phyloP scores from a whole-genome alignment of 2,797 vertebrate genomes.

The Ciconia nigra region DNA sequence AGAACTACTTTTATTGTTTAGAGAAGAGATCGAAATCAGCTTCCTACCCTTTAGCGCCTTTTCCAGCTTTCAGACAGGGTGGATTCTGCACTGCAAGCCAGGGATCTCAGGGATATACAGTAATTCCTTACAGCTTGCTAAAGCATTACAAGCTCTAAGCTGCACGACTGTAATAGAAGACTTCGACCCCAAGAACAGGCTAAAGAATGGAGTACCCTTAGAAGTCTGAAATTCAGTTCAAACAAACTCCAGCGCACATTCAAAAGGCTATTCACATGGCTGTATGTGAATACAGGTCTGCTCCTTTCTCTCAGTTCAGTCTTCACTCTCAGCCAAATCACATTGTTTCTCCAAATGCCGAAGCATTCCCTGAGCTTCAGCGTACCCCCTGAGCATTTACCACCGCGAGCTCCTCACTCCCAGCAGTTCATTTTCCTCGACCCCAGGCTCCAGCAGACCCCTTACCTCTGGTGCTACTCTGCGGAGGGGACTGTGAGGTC shows the following conservation, averaged over 20 bases:
- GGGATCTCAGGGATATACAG: neutral
- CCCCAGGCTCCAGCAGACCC: neutral
- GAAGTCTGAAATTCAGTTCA: neutral
- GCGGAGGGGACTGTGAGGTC: neutral
- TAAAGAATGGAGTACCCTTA: neutral
- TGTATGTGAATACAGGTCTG: neutral
- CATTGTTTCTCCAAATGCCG: neutral
- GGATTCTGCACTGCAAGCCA: neutral
- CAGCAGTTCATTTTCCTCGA: neutral
- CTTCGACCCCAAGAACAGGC: neutral
- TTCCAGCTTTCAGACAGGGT: neutral
- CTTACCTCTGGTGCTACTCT: constrained; percentile 39
- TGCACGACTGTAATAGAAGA: neutral
- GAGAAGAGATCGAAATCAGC: constrained; percentile 37
- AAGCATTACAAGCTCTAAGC: constrained; percentile 12
- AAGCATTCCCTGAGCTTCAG: neutral
- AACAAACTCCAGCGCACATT: neutral
- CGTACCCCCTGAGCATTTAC: neutral
- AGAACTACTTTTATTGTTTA: constrained; percentile 29
- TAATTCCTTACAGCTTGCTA: constrained; percentile 43
- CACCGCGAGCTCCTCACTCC: neutral
- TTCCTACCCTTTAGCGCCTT: neutral
- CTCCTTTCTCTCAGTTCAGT: neutral
- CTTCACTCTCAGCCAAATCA: neutral
- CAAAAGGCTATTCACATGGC: neutral